Evolutionary conservation across 2,888 invertebrate genomes (phyloP).

Genomic region (Aphodius sticticus): DNA sequence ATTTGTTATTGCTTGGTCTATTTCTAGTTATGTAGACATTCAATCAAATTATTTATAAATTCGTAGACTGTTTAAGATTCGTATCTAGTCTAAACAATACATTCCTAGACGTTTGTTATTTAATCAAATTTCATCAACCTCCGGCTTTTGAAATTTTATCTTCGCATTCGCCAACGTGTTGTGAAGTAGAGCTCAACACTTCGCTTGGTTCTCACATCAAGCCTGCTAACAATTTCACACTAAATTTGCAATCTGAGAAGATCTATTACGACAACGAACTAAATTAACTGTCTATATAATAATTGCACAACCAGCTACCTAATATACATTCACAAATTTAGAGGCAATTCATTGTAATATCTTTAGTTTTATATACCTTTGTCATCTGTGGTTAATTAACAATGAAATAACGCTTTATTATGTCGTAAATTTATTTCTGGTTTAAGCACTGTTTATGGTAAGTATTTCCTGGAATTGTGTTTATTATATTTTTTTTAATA

Average conservation of each 20-base stretch:
- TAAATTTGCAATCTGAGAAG: neutral
- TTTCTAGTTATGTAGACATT: neutral
- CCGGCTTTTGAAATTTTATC: neutral
- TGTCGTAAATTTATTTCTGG: too few species aligned
- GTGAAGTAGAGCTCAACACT: neutral
- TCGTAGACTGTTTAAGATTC: neutral
- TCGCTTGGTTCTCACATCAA: neutral
- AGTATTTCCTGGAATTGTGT: too few species aligned
- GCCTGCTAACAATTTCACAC: neutral
- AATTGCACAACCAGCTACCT: neutral
- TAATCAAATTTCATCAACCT: conserved; percentile 7
- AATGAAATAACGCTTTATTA: too few species aligned
- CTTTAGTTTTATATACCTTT: neutral
- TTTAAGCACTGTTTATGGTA: too few species aligned
- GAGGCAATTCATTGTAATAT: neutral
- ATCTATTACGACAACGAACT: neutral
- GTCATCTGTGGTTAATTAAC: too few species aligned
- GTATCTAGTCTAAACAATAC: neutral
- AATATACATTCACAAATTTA: neutral
- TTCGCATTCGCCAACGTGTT: neutral
- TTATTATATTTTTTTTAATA: too few species aligned
- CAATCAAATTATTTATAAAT: neutral
- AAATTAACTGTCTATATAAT: neutral
- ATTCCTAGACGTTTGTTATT: conserved; percentile 1
- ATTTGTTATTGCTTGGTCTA: too few species aligned